phyloP scores from a whole-genome alignment of 2,797 vertebrate species.

The Sarcophilus harrisii region DNA sequence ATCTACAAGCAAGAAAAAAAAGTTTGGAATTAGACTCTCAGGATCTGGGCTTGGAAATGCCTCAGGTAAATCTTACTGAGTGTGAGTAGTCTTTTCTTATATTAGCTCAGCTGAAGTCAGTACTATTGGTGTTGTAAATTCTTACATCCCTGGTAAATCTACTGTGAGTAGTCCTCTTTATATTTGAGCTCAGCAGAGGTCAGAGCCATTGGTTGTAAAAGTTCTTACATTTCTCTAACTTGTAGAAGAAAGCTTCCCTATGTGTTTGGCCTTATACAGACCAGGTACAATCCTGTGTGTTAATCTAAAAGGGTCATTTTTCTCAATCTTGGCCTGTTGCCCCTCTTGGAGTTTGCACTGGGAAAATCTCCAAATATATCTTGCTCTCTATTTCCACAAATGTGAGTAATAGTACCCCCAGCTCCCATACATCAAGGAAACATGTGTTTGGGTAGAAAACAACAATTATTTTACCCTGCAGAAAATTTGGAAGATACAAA shows the following conservation, averaged over 20 bases:
- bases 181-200: conserved; percentile 18
- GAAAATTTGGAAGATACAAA: neutral
- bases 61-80: conserved; percentile 91
- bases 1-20: conserved; percentile 89
- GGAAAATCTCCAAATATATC: neutral
- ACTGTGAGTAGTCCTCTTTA: neutral
- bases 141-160: neutral
- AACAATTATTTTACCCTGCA: neutral
- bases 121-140: conserved; percentile 11
- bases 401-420: neutral
- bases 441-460: neutral
- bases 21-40: conserved; percentile 90
- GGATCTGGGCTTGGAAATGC: conserved; percentile 96
- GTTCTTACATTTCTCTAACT: neutral
- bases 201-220: neutral
- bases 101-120: neutral
- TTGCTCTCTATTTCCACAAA: neutral
- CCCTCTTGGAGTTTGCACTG: neutral
- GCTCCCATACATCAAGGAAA: neutral
- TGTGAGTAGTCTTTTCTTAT: conserved; percentile 30
- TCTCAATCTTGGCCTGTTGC: neutral
- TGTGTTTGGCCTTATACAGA: neutral
- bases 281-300: neutral
- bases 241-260: neutral
- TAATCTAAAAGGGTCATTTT: neutral